Evolutionary conservation across 2,797 vertebrate species (phyloP).

Genomic region (Ctenopoma multispine): DNA sequence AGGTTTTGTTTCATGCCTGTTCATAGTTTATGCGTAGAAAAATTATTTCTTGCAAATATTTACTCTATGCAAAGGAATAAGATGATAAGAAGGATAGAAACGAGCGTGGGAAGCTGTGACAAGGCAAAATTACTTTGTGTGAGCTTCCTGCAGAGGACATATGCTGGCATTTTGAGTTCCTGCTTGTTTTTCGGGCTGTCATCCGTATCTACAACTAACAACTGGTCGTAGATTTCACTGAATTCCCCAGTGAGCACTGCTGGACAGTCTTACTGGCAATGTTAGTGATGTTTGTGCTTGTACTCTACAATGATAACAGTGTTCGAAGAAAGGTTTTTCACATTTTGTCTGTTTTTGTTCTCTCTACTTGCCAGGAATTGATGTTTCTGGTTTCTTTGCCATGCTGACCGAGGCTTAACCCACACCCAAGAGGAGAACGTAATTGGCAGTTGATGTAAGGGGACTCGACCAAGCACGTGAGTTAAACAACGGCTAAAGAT

Average conservation of each 20-base stretch:
- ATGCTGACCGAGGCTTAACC: constrained; percentile 76
- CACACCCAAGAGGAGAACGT: constrained; percentile 85
- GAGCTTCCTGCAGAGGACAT: constrained; percentile 39
- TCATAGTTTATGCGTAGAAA: neutral
- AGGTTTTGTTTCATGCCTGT: constrained; percentile 12
- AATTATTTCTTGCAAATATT: neutral
- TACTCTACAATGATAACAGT: constrained; percentile 72
- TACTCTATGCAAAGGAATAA: neutral
- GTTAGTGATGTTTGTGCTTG: constrained; percentile 64
- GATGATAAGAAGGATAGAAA: constrained; percentile 28
- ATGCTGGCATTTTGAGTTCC: constrained; percentile 22
- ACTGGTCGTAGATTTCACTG: constrained; percentile 38
- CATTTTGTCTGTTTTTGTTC: constrained; percentile 78
- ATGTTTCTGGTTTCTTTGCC: constrained; percentile 80
- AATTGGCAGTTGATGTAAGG: constrained; percentile 86
- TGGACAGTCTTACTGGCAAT: constrained; percentile 59
- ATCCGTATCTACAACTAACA: constrained; percentile 45
- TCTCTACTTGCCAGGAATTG: constrained; percentile 70
- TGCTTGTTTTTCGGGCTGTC: constrained; percentile 39
- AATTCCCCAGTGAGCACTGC: constrained; percentile 36
- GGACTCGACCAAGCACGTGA: constrained; percentile 79
- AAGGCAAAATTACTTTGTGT: constrained; percentile 48
- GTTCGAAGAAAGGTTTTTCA: constrained; percentile 64
- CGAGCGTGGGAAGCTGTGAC: constrained; percentile 69
- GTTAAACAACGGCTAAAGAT: constrained; percentile 85